These are phyloP conservation scores for Ommatoiulus sabulosus DNA, from an alignment of 2,888 invertebrate species.

Conservation along the genomic window DNA sequence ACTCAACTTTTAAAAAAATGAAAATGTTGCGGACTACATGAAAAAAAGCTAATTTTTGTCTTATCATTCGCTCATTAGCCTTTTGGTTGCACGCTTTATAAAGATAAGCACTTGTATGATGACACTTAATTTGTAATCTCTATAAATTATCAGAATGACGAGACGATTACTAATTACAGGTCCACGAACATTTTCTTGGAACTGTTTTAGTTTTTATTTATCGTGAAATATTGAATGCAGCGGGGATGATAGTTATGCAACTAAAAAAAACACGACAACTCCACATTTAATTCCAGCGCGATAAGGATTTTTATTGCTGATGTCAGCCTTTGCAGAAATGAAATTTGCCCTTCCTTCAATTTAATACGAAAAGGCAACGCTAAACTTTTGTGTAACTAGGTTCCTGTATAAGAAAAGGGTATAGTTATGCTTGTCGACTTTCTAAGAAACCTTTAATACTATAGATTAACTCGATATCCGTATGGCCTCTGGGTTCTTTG, in stretches of 20 bases:
- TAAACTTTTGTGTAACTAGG: no score
- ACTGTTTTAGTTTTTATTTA: conserved; percentile 6
- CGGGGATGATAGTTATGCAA: not conserved
- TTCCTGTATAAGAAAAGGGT: no score
- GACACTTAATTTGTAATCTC: conserved; percentile 47
- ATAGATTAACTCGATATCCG: no score
- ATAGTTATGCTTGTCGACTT: no score
- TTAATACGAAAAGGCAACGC: no score
- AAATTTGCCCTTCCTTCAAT: not conserved
- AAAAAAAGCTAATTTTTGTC: conserved; percentile 17
- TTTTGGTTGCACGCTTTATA: conserved; percentile 7
- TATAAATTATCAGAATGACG: conserved; percentile 50
- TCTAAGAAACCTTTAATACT: no score
- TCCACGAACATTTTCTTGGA: conserved; percentile 8
- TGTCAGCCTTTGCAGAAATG: not conserved
- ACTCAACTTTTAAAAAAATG: not conserved
- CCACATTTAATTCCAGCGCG: conserved; percentile 12
- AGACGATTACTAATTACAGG: conserved; percentile 49
- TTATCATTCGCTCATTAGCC: conserved; percentile 41
- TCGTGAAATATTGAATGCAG: conserved; percentile 38
- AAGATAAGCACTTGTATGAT: conserved; percentile 47
- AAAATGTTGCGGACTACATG: conserved; percentile 1
- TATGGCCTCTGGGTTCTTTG: no score
- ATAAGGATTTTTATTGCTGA: conserved; percentile 40
- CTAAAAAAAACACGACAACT: not conserved